phyloP scores from a whole-genome alignment of 2,797 vertebrate species.

The Macropus fuliginosus region DNA sequence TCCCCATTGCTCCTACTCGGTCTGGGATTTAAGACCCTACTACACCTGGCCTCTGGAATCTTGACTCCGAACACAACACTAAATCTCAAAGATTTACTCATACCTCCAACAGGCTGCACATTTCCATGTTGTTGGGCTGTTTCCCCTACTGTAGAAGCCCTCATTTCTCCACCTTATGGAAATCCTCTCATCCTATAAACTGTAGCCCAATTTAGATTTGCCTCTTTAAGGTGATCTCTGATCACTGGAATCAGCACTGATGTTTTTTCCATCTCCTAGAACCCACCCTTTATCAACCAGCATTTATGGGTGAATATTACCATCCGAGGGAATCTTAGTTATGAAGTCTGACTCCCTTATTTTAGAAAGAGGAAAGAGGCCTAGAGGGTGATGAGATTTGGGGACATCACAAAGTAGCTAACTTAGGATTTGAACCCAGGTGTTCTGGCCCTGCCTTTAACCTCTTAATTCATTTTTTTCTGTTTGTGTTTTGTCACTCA shows the following conservation, averaged over 20 bases:
- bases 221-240: background rate
- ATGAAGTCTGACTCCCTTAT: background rate
- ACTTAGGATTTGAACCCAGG: background rate
- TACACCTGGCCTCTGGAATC: background rate
- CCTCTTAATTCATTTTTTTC: background rate
- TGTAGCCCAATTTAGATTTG: background rate
- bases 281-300: background rate
- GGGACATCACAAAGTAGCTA: background rate
- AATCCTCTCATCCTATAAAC: background rate
- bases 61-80: no score
- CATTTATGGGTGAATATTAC: background rate
- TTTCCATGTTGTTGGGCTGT: background rate
- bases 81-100: background rate
- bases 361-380: background rate
- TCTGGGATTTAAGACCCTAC: background rate
- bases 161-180: background rate
- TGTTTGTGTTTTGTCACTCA: background rate
- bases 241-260: background rate
- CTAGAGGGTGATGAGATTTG: background rate
- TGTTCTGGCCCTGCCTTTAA: background rate
- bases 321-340: background rate
- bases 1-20: background rate
- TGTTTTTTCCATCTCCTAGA: background rate
- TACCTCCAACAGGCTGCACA: background rate
- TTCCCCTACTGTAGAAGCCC: background rate